These are phyloP conservation scores for Metalampra italica DNA, from an alignment of 2,888 invertebrate genomes.

Conservation along the genomic window DNA sequence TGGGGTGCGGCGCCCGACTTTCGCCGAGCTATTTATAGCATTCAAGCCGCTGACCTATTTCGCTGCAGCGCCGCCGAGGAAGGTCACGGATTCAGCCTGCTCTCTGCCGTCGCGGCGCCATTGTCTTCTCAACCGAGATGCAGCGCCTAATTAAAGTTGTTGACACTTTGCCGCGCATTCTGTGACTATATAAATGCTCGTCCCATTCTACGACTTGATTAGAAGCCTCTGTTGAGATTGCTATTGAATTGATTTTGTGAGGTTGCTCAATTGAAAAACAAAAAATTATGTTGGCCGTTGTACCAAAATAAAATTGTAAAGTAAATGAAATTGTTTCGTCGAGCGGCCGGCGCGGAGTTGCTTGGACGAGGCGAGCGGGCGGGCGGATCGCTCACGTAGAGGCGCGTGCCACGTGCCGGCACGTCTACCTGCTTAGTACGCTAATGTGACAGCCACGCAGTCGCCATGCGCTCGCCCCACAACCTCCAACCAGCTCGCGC, in stretches of 20 bases:
- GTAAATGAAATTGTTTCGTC: neutral
- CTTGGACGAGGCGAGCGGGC: neutral
- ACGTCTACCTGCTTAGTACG: conserved; percentile 59
- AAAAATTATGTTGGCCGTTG: too few species aligned
- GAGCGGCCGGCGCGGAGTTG: neutral
- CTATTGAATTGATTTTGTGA: too few species aligned
- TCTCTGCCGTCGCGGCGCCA: conserved; percentile 69
- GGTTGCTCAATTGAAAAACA: too few species aligned
- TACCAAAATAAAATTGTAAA: neutral
- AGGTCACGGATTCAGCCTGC: conserved; percentile 76
- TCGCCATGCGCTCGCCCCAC: conserved; percentile 15
- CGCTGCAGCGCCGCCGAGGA: conserved; percentile 72
- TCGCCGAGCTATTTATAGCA: conserved; percentile 77
- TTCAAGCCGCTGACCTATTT: conserved; percentile 78
- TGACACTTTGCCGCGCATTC: conserved; percentile 58
- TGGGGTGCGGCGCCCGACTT: conserved; percentile 73
- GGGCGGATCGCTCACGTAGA: conserved; percentile 1
- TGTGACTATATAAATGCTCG: conserved; percentile 33
- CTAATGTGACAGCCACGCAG: conserved; percentile 44
- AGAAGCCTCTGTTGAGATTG: neutral
- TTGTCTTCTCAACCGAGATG: conserved; percentile 71
- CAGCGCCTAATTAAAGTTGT: conserved; percentile 75
- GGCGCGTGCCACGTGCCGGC: conserved; percentile 34
- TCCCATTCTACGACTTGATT: conserved; percentile 6
- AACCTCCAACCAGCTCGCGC: conserved; percentile 15